A percentile compares a stretch with the other conserved stretches of the same genome.
phyloP scores from a whole-genome alignment of 2,113 vertebrate species.

The Patagioenas fasciata region DNA sequence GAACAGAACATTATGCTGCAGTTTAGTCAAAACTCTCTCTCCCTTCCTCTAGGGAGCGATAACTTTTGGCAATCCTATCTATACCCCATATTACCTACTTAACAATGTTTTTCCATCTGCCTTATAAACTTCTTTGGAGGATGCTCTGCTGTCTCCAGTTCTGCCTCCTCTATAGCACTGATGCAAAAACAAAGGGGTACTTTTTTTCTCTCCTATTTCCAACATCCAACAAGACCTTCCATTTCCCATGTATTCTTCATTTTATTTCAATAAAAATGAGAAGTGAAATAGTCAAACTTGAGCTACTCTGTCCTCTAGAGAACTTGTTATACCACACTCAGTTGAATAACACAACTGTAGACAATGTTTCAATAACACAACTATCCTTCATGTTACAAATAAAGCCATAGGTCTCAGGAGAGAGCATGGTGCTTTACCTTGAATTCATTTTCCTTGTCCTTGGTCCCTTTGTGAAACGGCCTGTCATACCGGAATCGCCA shows the following conservation, averaged over 20 bases:
- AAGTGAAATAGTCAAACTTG: neutral
- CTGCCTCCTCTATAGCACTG: neutral
- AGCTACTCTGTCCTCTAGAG: neutral
- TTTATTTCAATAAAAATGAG: neutral
- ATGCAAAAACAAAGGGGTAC: neutral
- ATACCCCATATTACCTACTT: neutral
- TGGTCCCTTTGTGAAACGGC: constrained; percentile 97
- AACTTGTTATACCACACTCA: neutral
- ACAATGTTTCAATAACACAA: neutral
- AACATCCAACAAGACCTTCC: neutral
- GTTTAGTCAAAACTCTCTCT: neutral
- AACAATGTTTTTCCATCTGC: neutral
- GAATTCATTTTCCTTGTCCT: constrained; percentile 99
- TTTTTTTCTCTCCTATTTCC: neutral
- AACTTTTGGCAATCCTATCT: neutral
- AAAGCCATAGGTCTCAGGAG: neutral
- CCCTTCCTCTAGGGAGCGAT: neutral
- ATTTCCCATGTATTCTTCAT: neutral
- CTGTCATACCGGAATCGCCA: constrained; percentile 97
- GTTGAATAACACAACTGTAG: neutral
- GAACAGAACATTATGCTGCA: neutral
- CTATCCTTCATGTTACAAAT: neutral
- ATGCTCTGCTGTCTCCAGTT: neutral
- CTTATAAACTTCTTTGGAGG: neutral
- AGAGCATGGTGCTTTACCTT: constrained; percentile 83